Evolutionary conservation across 30 jellyfish, hydroid and myxozoan genomes (phyloP), one percentile per base, ranked within the genome.

Genomic region (Turritopsis dohrnii): DNA sequence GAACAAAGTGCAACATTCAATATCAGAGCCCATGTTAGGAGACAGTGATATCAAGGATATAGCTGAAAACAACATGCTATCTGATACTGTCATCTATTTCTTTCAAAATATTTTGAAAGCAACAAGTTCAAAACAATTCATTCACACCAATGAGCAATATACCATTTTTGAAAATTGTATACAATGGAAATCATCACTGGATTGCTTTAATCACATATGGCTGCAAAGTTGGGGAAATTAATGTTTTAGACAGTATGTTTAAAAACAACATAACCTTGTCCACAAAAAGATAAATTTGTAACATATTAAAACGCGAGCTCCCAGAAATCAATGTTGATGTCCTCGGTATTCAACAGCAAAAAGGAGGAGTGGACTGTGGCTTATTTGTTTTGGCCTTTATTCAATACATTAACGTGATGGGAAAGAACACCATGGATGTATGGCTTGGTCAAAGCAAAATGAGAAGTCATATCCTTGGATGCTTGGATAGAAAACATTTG

Each of bases 111-210:
- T 79, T 75, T 52, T 79, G 52, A 75, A n/a, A 79, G 22, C 25
- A 21, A 18, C 85, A 52, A 52, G 85, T 75, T 41, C 80, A 29
- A 29, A 79, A 24, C 23, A 8, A 52, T 0, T 20, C 85, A 0
- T 79, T 30, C 60, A 79, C 76, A 75, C 22, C 29, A 21, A 52
- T 52, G 53, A 19, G 73, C 75, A 79, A 53, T 53, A 79, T 52
- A 54, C 85, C 85, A 79, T 79, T 79, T 79, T 75, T 79, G 85
- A 75, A 79, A 76, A 52, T 79, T 52, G 76, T 79, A 79, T 76
- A 79, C 29, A 54, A 79, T 79, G 85, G 85, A 29, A 29, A 79
- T 79, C 23, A 31, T 21, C 85, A 79, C 73, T 79, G 85, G 85
- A 52, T 79, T 79, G 85, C 85, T 52, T 52, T 79, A 20, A 79